A percentile compares a stretch with the other conserved stretches of the same genome.
These are phyloP conservation scores for Patiria pectinifera DNA, from an alignment of 53 echinoderm and acorn worm species.

Conservation along the genomic window DNA sequence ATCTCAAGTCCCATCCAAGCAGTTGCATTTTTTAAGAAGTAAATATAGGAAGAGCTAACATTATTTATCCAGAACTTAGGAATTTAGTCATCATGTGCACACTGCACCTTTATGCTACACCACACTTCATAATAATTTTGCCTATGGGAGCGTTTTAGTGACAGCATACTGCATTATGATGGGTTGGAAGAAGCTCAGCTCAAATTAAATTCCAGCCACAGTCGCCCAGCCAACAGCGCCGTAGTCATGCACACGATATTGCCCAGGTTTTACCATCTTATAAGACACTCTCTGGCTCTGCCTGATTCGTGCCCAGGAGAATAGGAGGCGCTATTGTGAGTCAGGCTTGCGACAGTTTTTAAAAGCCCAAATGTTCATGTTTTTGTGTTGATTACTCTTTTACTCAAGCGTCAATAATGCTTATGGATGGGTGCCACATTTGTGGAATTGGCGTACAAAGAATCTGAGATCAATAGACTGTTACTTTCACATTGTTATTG, in stretches of 20 bases:
- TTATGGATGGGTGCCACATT: background rate
- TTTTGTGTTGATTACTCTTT: background rate
- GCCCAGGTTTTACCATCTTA: background rate
- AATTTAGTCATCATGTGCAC: background rate
- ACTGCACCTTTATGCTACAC: background rate
- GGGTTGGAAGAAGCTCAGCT: too few species aligned
- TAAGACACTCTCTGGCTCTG: background rate
- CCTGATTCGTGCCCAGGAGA: constrained; percentile 2
- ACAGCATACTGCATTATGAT: background rate
- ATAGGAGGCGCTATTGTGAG: constrained; percentile 14
- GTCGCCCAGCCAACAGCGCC: background rate
- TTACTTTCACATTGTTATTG: too few species aligned
- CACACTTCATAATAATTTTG: constrained; percentile 9
- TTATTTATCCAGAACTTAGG: background rate
- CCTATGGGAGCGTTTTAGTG: constrained; percentile 4
- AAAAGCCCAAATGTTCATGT: background rate
- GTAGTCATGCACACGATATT: constrained; percentile 17
- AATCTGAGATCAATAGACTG: too few species aligned
- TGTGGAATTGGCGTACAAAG: background rate
- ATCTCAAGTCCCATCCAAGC: too few species aligned
- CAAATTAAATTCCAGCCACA: constrained; percentile 42
- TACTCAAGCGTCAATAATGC: background rate
- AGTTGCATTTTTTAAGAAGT: too few species aligned
- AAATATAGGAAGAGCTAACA: too few species aligned
- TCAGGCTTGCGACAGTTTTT: constrained; percentile 10